Conservation (phyloP, 2,797 vertebrate genomes). For the Sebastes umbrosus region DNA sequence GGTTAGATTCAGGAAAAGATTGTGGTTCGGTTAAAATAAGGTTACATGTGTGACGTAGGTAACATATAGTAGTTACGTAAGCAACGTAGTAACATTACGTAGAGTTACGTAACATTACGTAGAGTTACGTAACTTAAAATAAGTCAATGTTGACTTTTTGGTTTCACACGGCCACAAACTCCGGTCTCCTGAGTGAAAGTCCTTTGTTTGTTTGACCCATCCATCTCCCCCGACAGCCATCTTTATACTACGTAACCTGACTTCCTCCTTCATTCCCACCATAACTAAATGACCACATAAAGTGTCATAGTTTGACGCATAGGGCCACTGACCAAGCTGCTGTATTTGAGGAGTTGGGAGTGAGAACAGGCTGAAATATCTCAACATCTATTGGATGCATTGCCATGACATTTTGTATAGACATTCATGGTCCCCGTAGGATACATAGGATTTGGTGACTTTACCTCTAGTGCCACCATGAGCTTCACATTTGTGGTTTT, state of each 20-base stretch:
- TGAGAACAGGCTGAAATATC: background rate
- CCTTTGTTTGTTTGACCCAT: background rate
- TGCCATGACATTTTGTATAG: background rate
- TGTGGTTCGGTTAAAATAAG: background rate
- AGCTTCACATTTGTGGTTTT: background rate
- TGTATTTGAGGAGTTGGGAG: background rate
- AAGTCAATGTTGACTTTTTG: background rate
- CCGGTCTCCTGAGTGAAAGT: background rate
- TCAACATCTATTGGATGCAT: background rate
- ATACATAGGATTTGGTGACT: background rate
- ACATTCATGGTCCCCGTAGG: background rate
- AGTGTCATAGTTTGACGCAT: background rate
- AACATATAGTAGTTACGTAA: background rate
- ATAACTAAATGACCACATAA: background rate
- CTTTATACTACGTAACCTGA: background rate
- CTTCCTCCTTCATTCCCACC: background rate
- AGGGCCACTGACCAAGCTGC: background rate
- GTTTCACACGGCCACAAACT: background rate
- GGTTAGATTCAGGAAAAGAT: background rate
- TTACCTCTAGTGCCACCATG: background rate
- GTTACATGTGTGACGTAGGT: background rate
- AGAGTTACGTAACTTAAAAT: background rate
- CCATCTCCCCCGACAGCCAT: background rate
- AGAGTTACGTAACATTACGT: background rate
- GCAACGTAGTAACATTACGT: background rate